Evolutionary conservation across 1,140 invertebrate species (phyloP), one percentile per base, ranked within the genome.

Genomic region (Macrobrachium rosenbergii): DNA sequence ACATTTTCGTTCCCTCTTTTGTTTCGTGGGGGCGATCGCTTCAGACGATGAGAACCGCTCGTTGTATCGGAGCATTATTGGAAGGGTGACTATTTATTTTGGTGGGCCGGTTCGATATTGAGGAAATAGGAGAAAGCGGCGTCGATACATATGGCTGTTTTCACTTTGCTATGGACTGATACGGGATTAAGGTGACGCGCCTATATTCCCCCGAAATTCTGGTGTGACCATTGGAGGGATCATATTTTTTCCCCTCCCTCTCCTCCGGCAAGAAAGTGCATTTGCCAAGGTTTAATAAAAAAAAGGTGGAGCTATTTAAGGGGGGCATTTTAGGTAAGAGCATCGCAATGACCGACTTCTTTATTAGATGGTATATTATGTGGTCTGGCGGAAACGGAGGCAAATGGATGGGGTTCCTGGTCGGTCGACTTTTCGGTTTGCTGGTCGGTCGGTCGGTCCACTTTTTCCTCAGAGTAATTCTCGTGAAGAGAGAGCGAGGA

Each of bases 161-260:
- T 73, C 77, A 86, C 83, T 80, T 80, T 62, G 64, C 62, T 80
- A 85, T 85, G 76, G 83, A 79, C 62, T 43, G 60, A 77, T 83
- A 79, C 58, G 76, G 63, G 76, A 73, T 73, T 60, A 23, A 72
- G 43, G 76, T 60, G 83, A 80, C 63, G 45, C 14, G n/a, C 21
- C 23, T 21, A 43, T 64, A 78, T 79, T 52, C 78, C 75, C 59
- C 6, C 45, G 10, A 37, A 83, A n/a, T 80, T 80, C 37, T 75
- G 21, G 45, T 21, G 69, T 16, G 82, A 72, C 75, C 62, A 67
- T 76, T 63, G 58, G n/a, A 52, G n/a, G n/a, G 43, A 69, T 28
- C 58, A 67, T 59, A 45, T 78, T 52, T 62, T 37, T 69, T 69
- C 37, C 75, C 75, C 67, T 37, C 67, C 37, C n/a, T 37, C 19